Percentiles rank a stretch among this genome's conserved stretches.
Conservation (phyloP, 2,888 invertebrate species). For the Watsonalla binaria region DNA sequence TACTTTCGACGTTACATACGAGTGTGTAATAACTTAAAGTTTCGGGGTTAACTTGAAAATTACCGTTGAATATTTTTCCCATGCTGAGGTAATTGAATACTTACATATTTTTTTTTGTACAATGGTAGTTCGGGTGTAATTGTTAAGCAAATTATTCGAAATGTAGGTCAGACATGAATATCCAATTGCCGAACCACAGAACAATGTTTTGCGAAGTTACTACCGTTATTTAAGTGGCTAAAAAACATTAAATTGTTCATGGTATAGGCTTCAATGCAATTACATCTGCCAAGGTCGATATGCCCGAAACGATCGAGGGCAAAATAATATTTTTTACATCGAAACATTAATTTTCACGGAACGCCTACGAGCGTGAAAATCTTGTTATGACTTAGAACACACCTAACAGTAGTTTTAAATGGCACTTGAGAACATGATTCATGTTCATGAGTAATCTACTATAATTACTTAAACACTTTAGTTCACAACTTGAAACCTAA, state of each 20-base stretch:
- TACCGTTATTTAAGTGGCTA: slow-evolving; percentile 19
- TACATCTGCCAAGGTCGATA: slow-evolving; percentile 22
- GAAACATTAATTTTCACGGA: background rate
- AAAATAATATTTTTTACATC: background rate
- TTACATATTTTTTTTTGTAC: background rate
- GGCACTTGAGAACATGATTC: background rate
- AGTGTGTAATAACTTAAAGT: slow-evolving; percentile 2
- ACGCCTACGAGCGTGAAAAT: background rate
- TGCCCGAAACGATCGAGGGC: background rate
- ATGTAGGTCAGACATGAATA: background rate
- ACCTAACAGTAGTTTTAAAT: background rate
- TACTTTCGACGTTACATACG: background rate
- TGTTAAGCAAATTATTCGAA: background rate
- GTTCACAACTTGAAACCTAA: background rate
- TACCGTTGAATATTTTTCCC: too few species aligned
- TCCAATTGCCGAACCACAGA: background rate
- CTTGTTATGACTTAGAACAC: background rate
- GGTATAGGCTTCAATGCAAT: slow-evolving; percentile 19
- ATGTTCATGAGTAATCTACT: background rate
- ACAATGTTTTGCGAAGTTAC: slow-evolving; percentile 1
- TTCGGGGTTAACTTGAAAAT: too few species aligned
- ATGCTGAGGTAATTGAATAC: too few species aligned
- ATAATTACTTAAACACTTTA: background rate
- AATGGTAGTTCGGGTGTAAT: background rate
- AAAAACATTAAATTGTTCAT: slow-evolving; percentile 21